Conservation (phyloP, 2,888 invertebrate genomes). For the Cyaniris semiargus region DNA sequence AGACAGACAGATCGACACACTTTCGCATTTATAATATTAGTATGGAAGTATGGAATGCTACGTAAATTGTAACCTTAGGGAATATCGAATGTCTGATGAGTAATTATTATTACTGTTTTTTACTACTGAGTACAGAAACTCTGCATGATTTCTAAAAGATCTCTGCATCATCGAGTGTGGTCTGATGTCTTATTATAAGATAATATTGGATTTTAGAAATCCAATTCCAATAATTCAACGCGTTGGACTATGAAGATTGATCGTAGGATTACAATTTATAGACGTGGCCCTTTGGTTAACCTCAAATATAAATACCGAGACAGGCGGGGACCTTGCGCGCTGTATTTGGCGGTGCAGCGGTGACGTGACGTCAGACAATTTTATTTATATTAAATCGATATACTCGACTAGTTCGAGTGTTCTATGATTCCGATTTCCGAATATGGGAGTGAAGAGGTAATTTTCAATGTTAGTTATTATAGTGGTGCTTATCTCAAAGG, state of each 20-base stretch:
- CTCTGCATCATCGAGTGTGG: too few relatives aligned
- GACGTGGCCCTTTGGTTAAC: constrained; percentile 20
- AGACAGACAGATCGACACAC: too few relatives aligned
- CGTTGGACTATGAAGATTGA: background rate
- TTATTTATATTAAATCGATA: constrained; percentile 33
- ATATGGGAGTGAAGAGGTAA: background rate
- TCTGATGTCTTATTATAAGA: too few relatives aligned
- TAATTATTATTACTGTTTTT: too few relatives aligned
- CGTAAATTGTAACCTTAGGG: too few relatives aligned
- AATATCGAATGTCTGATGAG: too few relatives aligned
- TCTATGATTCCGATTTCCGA: background rate
- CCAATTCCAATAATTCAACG: background rate
- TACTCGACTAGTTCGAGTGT: constrained; percentile 19
- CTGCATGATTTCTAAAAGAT: too few relatives aligned
- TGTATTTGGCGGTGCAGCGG: constrained; percentile 28
- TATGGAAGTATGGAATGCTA: too few relatives aligned
- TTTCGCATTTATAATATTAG: too few relatives aligned
- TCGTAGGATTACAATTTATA: constrained; percentile 23
- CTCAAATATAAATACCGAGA: constrained; percentile 27
- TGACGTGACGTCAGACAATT: constrained; percentile 30
- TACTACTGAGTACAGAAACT: too few relatives aligned
- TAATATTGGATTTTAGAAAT: too few relatives aligned
- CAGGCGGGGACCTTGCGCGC: constrained; percentile 24
- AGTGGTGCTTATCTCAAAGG: background rate
- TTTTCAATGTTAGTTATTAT: background rate